Percentiles rank a stretch among this genome's conserved stretches.
Evolutionary conservation across 2,113 vertebrate species (phyloP).

Genomic region (Holacanthus passer): DNA sequence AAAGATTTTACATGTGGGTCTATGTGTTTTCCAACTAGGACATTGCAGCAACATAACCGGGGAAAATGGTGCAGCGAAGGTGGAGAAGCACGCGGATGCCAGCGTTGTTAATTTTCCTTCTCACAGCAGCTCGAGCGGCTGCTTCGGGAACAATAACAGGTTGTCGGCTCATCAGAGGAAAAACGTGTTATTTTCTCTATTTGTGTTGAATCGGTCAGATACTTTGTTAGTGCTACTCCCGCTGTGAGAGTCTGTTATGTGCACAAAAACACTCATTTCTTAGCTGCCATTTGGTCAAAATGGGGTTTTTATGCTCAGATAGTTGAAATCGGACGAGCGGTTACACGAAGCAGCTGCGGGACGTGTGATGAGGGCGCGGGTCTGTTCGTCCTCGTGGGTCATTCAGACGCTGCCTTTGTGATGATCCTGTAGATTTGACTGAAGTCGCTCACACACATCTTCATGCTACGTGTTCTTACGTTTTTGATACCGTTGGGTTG

Average conservation of each 20-base stretch:
- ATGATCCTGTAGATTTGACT: no score
- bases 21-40: conserved; percentile 60
- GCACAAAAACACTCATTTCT: background rate
- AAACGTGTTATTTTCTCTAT: background rate
- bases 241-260: background rate
- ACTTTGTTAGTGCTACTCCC: background rate
- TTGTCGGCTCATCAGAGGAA: conserved; percentile 11
- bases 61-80: conserved; percentile 2
- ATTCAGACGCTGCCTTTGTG: no score
- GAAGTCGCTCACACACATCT: no score
- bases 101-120: conserved; percentile 13
- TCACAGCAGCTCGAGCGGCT: background rate
- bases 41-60: conserved; percentile 12
- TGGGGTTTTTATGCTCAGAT: background rate
- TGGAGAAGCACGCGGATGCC: background rate
- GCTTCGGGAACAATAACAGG: background rate
- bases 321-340: background rate
- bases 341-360: background rate
- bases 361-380: no score
- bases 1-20: conserved; percentile 32
- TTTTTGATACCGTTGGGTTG: no score
- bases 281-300: background rate
- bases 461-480: no score
- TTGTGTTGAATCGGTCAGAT: background rate
- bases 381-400: no score